Evolutionary conservation across 2,888 invertebrate species (phyloP), one percentile per base, ranked within the genome.

Genomic region (Lasioglossum figueresi): DNA sequence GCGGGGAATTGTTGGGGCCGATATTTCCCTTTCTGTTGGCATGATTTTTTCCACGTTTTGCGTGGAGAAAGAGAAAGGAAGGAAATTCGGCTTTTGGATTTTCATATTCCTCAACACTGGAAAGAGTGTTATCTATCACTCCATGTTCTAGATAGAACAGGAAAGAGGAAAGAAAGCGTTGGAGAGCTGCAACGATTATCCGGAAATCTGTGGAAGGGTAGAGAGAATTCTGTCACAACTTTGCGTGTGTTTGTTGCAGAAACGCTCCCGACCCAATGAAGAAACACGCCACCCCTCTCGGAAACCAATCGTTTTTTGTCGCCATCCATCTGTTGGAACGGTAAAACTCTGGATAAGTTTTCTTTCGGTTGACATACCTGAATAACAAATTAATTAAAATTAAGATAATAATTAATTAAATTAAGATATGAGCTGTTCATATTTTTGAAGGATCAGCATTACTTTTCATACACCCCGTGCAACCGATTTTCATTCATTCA

Each of bases 291-390:
- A 6, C 66, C 66, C 66, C 34, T 16, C 3, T 34, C n/a, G 34
- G 66, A 63, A 63, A 31, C 63, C 63, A n/a, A 56, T 56, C n/a
- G 23, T n/a, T 23, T n/a, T n/a, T 31, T 34, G 66, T 34, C 34
- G 16, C 34, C 19, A 34, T 23, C 8, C 66, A 66, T 34, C 66
- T 34, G 66, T 34, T 56, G 48, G 34, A 34, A 48, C 40, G n/a
- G 37, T 14, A 16, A 56, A 75, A 27, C 6, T n/a, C 40, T 4
- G 34, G 19, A 59, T 8, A 52, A 16, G 63, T 63, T 23, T 56
- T 37, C 48, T 63, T 76, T 76, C 10, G 10, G 27, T 16, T 34
- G 37, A 75, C 6, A n/a, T 91, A 19, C 79, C 90, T 88, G 91
- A 92, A 91, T 85, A 92, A 88, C 82, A 16, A n/a, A n/a, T n/a